Evolutionary conservation across 2,797 vertebrate species (phyloP), one percentile per base, ranked within the genome.

Genomic region (Lateolabrax maculatus): DNA sequence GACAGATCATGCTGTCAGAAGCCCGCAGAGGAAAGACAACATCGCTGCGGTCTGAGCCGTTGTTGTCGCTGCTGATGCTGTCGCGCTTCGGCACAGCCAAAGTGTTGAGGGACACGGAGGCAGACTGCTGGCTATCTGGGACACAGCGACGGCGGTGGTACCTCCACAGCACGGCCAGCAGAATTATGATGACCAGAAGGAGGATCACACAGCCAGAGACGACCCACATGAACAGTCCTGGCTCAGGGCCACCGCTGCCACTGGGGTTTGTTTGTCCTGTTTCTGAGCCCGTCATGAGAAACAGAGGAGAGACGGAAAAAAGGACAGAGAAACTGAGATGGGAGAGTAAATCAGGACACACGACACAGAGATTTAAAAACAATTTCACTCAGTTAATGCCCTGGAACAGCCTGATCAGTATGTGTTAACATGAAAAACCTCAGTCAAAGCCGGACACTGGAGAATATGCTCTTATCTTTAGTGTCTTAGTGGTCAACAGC

Each of bases 41-140:
- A 85, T 99, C 97, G 87, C 97, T 98, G 92, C 97, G 97, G 92
- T 99, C 98, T 0, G 97, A 98, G 93, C 96, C 97, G 36, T 96
- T 96, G 94, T 97, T 97, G 95, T 97, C 97, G 77, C 96, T 97
- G 81, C 92, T 90, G 66, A 90, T 84, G 80, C 93, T 92, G 89
- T 93, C 94, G 69, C 97, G 95, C 90, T 98, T 99, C 18, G 97
- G 96, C 69, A 95, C 96, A 71, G 97, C 95, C 95, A 99, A 92
- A 2, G 97, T 97, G 96, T 96, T 97, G 85, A 99, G 97, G 34
- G 98, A 96, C 81, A 99, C 92, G 1, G 97, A 95, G 88, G 97
- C 94, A 0, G 97, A 94, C 92, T 96, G 97, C 68, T 97, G 97
- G 0, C 94, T 95, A 0, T 97, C 96, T 87, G 97, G 96, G 91